Percentiles rank a stretch among this genome's conserved stretches.
These are phyloP conservation scores for Hiodon alosoides DNA, from an alignment of 2,113 vertebrate genomes.

Conservation along the genomic window DNA sequence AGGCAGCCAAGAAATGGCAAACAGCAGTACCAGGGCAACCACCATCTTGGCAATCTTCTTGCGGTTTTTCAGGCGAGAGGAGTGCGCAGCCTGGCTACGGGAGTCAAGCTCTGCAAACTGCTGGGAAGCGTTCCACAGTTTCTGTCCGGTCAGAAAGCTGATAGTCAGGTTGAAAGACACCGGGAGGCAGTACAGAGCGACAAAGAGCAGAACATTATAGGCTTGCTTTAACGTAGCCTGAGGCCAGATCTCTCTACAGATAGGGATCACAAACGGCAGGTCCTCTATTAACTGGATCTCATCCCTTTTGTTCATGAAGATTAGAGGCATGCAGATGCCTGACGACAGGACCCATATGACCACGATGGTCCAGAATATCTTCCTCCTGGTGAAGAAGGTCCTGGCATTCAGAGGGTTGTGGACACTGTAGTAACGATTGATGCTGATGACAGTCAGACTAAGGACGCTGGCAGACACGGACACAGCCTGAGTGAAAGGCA, in stretches of 20 bases:
- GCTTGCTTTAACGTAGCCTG: conserved; percentile 76
- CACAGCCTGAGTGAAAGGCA: conserved; percentile 82
- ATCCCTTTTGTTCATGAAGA: conserved; percentile 75
- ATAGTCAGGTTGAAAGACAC: conserved; percentile 85
- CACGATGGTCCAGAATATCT: conserved; percentile 70
- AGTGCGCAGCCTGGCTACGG: conserved; percentile 66
- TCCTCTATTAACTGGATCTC: conserved; percentile 69
- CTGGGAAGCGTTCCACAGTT: conserved; percentile 70
- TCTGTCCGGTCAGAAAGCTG: conserved; percentile 75
- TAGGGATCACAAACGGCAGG: conserved; percentile 63
- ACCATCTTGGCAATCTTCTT: conserved; percentile 88
- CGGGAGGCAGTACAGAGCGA: conserved; percentile 80
- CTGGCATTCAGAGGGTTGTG: conserved; percentile 76
- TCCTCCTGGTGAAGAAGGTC: conserved; percentile 75
- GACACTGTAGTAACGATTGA: conserved; percentile 84
- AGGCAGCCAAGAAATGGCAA: conserved; percentile 79
- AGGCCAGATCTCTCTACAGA: conserved; percentile 85
- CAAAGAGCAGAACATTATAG: conserved; percentile 85
- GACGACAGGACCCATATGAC: conserved; percentile 79
- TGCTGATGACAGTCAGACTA: conserved; percentile 81
- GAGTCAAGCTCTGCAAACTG: conserved; percentile 64
- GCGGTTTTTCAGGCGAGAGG: conserved; percentile 73
- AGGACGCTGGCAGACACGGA: conserved; percentile 81
- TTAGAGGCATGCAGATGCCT: conserved; percentile 75
- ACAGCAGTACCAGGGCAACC: conserved; percentile 80